phyloP scores from a whole-genome alignment of 2,113 vertebrate genomes.

The Austrofundulus limnaeus region DNA sequence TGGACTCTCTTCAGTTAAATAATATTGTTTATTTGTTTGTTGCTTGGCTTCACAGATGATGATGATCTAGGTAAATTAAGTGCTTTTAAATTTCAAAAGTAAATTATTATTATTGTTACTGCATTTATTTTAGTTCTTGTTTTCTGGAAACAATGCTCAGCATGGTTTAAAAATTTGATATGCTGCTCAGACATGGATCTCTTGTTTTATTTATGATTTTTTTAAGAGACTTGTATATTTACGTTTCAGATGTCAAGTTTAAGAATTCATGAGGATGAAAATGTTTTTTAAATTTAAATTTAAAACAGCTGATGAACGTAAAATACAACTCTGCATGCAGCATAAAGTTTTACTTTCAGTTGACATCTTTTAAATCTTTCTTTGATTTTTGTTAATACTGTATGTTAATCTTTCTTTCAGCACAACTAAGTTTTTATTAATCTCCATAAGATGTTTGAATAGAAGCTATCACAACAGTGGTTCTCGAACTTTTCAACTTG shows the following conservation, averaged over 20 bases:
- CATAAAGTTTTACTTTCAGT: constrained; percentile 15
- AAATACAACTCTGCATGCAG: constrained; percentile 66
- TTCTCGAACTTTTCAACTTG: too few species aligned
- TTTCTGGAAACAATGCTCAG: constrained; percentile 71
- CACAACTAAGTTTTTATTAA: constrained; percentile 25
- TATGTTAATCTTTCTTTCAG: not conserved
- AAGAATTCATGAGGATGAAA: not conserved
- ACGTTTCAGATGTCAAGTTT: constrained; percentile 48
- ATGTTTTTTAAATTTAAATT: not conserved
- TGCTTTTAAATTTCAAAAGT: constrained; percentile 43
- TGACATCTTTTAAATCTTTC: constrained; percentile 35
- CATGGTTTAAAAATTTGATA: constrained; percentile 69
- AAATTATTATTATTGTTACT: constrained; percentile 27
- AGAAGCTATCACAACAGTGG: not conserved
- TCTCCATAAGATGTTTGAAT: constrained; percentile 13
- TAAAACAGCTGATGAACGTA: constrained; percentile 52
- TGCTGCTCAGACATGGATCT: constrained; percentile 13
- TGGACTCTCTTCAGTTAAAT: constrained; percentile 45
- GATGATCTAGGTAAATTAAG: constrained; percentile 81
- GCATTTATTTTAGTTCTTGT: constrained; percentile 43
- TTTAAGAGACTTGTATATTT: constrained; percentile 57
- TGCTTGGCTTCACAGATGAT: constrained; percentile 74
- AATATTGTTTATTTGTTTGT: constrained; percentile 72
- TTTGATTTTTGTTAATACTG: constrained; percentile 25
- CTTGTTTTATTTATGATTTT: not conserved